Base-by-base conservation (phyloP, 1,140 invertebrate genomes). In the Arctopsyche grandis region DNA sequence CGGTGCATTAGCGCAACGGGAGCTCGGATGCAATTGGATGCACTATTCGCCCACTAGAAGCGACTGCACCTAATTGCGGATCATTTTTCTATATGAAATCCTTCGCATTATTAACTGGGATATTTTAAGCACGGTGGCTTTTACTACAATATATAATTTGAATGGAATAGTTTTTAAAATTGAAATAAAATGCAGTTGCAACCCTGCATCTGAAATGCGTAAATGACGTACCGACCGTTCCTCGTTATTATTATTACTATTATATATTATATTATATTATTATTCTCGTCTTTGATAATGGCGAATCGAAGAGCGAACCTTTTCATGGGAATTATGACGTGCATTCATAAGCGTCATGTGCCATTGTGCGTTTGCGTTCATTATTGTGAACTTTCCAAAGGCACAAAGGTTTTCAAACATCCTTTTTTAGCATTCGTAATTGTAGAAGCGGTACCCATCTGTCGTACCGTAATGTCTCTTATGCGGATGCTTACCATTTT, bases 1-100 rank as follows among this genome's bases (percentile, higher is more conserved):
- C 56, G 56, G 9, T 63, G 74, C 74, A 76, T 63, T 76, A 63
- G 12, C 63, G 74, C 74, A 76, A 29, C 74, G 46, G 24, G 71
- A 74, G 24, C 22, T 26, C 29, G 7, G 48, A 14, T 19, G 22
- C 74, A 76, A 63, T 56, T 76, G 56, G 56, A 16, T 76, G 74
- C 74, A 76, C 26, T 69, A 1, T 46, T 29, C 38, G 24, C 69
- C 29, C 29, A 38, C 29, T 38, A 38, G 29, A 38, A 38, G 38
- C 69, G 24, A 66, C 19, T 24, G 21, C 21, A 66, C 63, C 22
- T 66, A 66, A 66, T 66, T 66, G 63, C 21, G 63, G 63, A 66
- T 66, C 63, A 66, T 66, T 66, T 66, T 66, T 66, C 63, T 29
- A 26, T 24, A 4, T 52, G 48, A 52, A 52, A 52, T 52, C 48